These are phyloP conservation scores for Illadopsis cleaveri DNA, from an alignment of 2,113 vertebrate species.

Conservation along the genomic window DNA sequence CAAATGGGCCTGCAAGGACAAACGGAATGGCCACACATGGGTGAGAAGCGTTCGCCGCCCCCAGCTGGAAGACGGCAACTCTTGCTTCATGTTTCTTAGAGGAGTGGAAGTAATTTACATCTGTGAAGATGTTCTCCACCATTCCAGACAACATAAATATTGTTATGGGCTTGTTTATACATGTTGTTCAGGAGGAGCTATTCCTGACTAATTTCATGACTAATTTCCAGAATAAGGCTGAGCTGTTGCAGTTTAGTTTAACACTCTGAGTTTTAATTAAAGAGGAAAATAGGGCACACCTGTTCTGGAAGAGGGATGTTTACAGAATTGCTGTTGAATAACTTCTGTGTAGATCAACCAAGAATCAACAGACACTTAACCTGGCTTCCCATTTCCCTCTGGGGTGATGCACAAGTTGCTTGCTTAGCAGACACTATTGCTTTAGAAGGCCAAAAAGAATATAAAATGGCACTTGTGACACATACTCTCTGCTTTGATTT, in stretches of 20 bases:
- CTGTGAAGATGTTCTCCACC: background rate
- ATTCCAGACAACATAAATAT: background rate
- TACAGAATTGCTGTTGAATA: background rate
- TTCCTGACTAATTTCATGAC: conserved; percentile 11
- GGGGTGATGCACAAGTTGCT: background rate
- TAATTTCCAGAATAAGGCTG: conserved; percentile 29
- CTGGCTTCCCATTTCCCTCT: background rate
- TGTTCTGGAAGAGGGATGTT: background rate
- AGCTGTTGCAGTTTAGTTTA: conserved; percentile 5
- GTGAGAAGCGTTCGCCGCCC: background rate
- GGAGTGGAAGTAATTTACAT: background rate
- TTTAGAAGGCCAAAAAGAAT: background rate
- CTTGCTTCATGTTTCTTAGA: background rate
- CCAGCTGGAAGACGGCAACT: background rate
- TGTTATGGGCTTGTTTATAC: conserved; percentile 14
- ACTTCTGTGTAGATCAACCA: background rate
- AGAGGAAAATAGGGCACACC: conserved; percentile 26
- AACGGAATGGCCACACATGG: fast-evolving
- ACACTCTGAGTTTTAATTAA: background rate
- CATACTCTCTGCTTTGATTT: background rate
- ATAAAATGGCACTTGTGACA: background rate
- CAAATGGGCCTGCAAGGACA: background rate
- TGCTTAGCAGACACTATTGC: background rate
- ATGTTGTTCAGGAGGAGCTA: background rate
- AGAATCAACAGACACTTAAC: background rate